phyloP scores from a whole-genome alignment of 2,888 invertebrate genomes.

The Drosophila melanosoma region DNA sequence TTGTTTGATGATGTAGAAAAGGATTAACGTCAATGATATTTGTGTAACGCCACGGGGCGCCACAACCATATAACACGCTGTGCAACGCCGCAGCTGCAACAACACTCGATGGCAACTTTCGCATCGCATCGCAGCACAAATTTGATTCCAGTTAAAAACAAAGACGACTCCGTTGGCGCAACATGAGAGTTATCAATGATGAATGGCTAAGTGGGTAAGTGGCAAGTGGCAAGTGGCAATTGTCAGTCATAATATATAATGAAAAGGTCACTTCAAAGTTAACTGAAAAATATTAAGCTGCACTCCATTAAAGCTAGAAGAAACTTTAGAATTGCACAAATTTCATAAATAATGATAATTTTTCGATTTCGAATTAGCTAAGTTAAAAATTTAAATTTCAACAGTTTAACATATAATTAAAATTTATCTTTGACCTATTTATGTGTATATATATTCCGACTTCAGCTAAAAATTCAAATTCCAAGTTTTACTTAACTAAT shows the following conservation, averaged over 20 bases:
- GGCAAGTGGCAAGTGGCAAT: constrained; percentile 8
- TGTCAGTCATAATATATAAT: constrained; percentile 34
- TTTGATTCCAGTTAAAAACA: constrained; percentile 62
- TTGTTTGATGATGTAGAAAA: constrained; percentile 81
- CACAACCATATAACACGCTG: constrained; percentile 4
- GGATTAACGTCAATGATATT: constrained; percentile 79
- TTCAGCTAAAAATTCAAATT: not conserved
- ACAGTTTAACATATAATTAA: not conserved
- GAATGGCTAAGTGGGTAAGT: constrained; percentile 33
- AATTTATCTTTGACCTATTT: too few relatives aligned
- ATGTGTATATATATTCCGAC: not conserved
- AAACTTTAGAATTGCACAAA: not conserved
- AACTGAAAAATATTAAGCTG: constrained; percentile 6
- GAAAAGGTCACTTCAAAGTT: constrained; percentile 54
- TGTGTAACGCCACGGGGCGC: constrained; percentile 50
- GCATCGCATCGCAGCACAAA: constrained; percentile 20
- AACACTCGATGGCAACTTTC: constrained; percentile 12
- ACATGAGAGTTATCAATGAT: constrained; percentile 70
- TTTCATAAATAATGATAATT: not conserved
- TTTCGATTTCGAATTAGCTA: not conserved
- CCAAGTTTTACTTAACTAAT: too few relatives aligned
- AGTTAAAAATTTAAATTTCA: not conserved
- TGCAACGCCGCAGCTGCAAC: constrained; percentile 17
- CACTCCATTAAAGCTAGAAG: not conserved
- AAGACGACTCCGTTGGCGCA: constrained; percentile 41